Evolutionary conservation across 2,888 invertebrate species (phyloP).

Genomic region (Falcaria lacertinaria): DNA sequence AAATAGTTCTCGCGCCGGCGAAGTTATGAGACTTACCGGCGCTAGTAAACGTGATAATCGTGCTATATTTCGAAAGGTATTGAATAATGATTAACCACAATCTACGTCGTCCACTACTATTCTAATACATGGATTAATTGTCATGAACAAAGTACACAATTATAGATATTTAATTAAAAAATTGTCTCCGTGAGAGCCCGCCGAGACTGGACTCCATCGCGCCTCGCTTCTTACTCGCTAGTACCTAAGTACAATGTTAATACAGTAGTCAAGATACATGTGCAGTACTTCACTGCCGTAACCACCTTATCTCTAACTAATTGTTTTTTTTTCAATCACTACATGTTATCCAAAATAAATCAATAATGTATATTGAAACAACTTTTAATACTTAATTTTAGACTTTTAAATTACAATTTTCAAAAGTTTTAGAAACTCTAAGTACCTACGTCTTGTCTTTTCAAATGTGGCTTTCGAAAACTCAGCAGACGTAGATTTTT

Average conservation of each 20-base stretch:
- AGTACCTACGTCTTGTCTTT: slow-evolving; percentile 14
- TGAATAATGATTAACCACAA: slow-evolving; percentile 26
- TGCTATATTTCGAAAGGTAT: slow-evolving; percentile 25
- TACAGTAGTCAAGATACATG: slow-evolving; percentile 13
- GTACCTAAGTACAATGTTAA: background rate
- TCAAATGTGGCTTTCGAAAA: slow-evolving; percentile 22
- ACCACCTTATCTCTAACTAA: slow-evolving; percentile 32
- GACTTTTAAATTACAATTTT: slow-evolving; percentile 36
- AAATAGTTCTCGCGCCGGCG: slow-evolving; percentile 10
- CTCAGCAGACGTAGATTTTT: slow-evolving; percentile 26
- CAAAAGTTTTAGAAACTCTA: slow-evolving; percentile 34
- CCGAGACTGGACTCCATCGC: background rate
- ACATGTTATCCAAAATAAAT: slow-evolving; percentile 36
- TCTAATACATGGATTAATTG: slow-evolving; percentile 34
- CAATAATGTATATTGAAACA: slow-evolving; percentile 25
- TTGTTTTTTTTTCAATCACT: slow-evolving; percentile 29
- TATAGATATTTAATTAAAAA: no score
- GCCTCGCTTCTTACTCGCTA: background rate
- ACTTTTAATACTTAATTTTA: slow-evolving; percentile 33
- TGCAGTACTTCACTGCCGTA: slow-evolving; percentile 11
- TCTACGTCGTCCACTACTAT: slow-evolving; percentile 37
- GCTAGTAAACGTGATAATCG: slow-evolving; percentile 22
- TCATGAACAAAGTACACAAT: slow-evolving; percentile 32
- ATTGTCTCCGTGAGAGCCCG: no score
- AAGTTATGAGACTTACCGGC: slow-evolving; percentile 7